These are phyloP conservation scores for Eupithecia dodoneata DNA, from an alignment of 2,888 invertebrate genomes.

Conservation along the genomic window DNA sequence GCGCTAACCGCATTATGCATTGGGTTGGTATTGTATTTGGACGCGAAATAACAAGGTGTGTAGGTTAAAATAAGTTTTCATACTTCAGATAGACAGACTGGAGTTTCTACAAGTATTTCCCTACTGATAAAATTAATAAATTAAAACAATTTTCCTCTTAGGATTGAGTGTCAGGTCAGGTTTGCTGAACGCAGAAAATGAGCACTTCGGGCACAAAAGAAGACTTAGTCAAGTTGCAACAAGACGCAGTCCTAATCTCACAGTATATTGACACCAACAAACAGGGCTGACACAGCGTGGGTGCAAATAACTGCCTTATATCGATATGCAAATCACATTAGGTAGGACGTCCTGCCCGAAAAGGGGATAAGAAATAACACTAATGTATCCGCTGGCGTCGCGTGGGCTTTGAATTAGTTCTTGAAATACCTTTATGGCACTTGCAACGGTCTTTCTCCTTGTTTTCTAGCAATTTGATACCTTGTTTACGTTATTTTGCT, in stretches of 20 bases:
- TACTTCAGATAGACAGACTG: not conserved
- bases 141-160: not conserved
- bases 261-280: conserved; percentile 41
- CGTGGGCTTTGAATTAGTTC: conserved; percentile 63
- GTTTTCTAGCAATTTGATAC: conserved; percentile 36
- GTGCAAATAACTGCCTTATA: conserved; percentile 60
- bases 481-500: conserved; percentile 24
- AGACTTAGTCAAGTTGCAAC: conserved; percentile 20
- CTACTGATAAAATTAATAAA: not conserved
- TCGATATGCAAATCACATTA: conserved; percentile 71
- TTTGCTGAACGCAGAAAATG: not conserved
- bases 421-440: conserved; percentile 46
- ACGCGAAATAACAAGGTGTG: conserved; percentile 19
- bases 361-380: conserved; percentile 77
- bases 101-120: not conserved
- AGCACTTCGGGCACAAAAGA: not conserved
- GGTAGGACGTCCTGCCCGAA: conserved; percentile 78
- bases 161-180: not conserved
- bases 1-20: conserved; percentile 47
- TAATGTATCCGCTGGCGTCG: conserved; percentile 74
- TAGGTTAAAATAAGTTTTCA: not conserved
- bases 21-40: conserved; percentile 41
- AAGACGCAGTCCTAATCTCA: conserved; percentile 16
- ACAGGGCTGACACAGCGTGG: conserved; percentile 58
- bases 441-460: conserved; percentile 42